Percentiles rank a stretch among this genome's conserved stretches.
These are phyloP conservation scores for Siphamia tubifer DNA, from an alignment of 2,113 vertebrate species.

Conservation along the genomic window DNA sequence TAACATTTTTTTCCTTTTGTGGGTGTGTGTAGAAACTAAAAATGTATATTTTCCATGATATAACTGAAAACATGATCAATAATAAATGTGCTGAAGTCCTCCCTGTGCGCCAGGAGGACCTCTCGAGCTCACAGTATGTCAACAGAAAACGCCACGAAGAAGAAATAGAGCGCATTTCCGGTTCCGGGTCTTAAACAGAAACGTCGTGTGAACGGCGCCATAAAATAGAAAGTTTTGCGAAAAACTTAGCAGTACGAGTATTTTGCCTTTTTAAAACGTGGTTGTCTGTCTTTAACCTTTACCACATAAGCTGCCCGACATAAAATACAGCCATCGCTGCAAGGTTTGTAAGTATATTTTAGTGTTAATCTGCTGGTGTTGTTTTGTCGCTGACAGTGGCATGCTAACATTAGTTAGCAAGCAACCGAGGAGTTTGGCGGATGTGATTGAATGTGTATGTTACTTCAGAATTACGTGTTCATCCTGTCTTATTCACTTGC, in stretches of 20 bases:
- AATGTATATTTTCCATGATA: no score
- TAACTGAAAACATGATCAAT: no score
- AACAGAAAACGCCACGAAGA: slow-evolving; percentile 1
- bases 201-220: slow-evolving; percentile 72
- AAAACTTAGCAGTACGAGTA: not conserved
- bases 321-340: not conserved
- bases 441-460: slow-evolving; percentile 18
- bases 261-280: not conserved
- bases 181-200: slow-evolving; percentile 62
- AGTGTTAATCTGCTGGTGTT: not conserved
- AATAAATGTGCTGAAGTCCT: no score
- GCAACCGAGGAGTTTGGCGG: slow-evolving; percentile 19
- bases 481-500: not conserved
- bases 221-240: slow-evolving; percentile 42
- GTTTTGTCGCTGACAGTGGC: not conserved
- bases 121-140: not conserved
- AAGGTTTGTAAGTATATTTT: slow-evolving; percentile 9
- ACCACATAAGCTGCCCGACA: accelerated
- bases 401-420: slow-evolving; percentile 58
- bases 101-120: slow-evolving; percentile 4
- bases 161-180: slow-evolving; percentile 24
- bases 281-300: not conserved
- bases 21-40: no score
- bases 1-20: no score
- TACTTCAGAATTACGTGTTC: not conserved